A percentile compares a stretch with the other conserved stretches of the same genome.
Evolutionary conservation across 2,888 invertebrate genomes (phyloP).

Genomic region (Mythimna impura): DNA sequence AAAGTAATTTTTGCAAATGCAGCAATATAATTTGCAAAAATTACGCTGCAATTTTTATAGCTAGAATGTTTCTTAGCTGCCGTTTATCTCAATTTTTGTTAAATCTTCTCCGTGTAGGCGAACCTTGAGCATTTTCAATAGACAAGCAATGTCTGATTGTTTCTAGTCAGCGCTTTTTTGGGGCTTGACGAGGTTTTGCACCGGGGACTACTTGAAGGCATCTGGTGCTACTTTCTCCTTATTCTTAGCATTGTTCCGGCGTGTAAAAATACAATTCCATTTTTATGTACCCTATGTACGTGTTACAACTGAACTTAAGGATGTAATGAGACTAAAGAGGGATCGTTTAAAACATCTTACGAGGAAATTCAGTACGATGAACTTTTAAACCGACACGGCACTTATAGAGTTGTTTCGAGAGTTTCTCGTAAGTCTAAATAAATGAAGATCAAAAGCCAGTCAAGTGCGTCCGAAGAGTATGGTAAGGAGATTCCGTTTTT

Average conservation of each 20-base stretch:
- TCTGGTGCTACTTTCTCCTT: conserved; percentile 24
- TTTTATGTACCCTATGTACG: conserved; percentile 2
- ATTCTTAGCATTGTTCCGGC: neutral
- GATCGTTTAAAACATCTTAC: conserved; percentile 36
- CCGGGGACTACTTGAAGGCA: conserved; percentile 28
- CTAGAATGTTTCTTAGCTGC: neutral
- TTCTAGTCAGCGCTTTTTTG: conserved; percentile 54
- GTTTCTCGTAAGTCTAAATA: conserved; percentile 35
- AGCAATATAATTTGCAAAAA: neutral
- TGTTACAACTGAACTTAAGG: conserved; percentile 12
- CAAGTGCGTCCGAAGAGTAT: conserved; percentile 7
- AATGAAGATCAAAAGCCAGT: conserved; percentile 36
- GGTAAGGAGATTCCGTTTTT: conserved; percentile 8
- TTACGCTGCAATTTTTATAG: neutral
- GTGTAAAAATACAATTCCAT: conserved; percentile 4
- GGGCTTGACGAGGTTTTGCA: conserved; percentile 22
- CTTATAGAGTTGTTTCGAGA: conserved; percentile 26
- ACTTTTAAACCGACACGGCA: conserved; percentile 43
- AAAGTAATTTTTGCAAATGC: neutral
- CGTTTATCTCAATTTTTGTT: conserved; percentile 5
- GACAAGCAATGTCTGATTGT: conserved; percentile 34
- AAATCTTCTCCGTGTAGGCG: neutral
- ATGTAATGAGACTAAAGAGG: conserved; percentile 13
- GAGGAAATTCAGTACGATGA: conserved; percentile 27
- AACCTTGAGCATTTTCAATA: conserved; percentile 33